A percentile compares a stretch with the other conserved stretches of the same genome.
Evolutionary conservation across 1,140 invertebrate genomes (phyloP).

Genomic region (Drosophila sechellia): DNA sequence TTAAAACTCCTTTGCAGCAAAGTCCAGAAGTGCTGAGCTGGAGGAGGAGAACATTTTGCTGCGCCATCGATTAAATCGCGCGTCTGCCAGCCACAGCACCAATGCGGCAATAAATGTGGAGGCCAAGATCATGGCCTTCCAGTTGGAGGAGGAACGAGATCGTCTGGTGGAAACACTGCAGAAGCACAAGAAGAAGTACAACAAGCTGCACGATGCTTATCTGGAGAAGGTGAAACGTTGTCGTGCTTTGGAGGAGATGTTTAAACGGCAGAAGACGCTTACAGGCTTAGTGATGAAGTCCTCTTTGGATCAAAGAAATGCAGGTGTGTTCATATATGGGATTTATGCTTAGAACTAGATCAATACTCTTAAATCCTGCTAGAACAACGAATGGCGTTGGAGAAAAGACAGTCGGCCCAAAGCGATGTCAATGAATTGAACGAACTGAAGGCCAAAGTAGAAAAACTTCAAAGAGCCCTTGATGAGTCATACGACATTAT

Average conservation of each 20-base stretch:
- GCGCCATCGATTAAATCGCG: constrained; percentile 57
- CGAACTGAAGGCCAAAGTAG: constrained; percentile 54
- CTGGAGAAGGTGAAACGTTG: constrained; percentile 77
- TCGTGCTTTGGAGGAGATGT: constrained; percentile 73
- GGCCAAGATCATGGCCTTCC: constrained; percentile 64
- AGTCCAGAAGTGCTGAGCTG: constrained; percentile 53
- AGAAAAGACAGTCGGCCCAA: constrained; percentile 61
- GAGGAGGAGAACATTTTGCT: constrained; percentile 76
- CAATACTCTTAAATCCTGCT: too few species aligned
- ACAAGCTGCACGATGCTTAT: constrained; percentile 73
- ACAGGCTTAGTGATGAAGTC: constrained; percentile 80
- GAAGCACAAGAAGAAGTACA: constrained; percentile 77
- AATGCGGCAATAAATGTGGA: constrained; percentile 63
- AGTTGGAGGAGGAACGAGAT: constrained; percentile 75
- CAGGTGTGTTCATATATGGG: constrained; percentile 10
- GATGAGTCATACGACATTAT: constrained; percentile 81
- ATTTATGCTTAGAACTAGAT: fast-evolving
- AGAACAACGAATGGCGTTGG: constrained; percentile 59
- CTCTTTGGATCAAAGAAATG: constrained; percentile 60
- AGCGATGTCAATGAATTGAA: constrained; percentile 35
- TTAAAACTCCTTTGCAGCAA: constrained; percentile 31
- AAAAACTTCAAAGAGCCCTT: constrained; percentile 65
- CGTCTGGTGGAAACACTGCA: constrained; percentile 60
- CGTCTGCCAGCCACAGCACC: constrained; percentile 41
- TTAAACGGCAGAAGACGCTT: constrained; percentile 71